phyloP scores from a whole-genome alignment of 2,888 invertebrate species.

The Drosophila flavopinicola region DNA sequence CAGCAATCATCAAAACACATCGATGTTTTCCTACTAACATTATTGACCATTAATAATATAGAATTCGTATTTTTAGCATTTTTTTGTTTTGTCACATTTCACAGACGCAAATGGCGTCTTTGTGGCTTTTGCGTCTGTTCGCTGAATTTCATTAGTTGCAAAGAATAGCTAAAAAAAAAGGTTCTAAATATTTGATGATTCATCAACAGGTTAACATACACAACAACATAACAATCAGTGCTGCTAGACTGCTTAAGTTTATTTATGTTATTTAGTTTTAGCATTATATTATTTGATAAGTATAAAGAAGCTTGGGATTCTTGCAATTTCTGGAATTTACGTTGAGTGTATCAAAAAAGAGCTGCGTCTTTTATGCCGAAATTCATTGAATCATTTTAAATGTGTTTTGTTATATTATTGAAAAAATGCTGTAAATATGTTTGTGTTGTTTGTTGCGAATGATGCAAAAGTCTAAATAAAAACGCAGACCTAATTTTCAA shows the following conservation, averaged over 20 bases:
- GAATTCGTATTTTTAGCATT: constrained; percentile 8
- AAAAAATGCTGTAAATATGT: constrained; percentile 48
- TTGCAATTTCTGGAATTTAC: constrained; percentile 30
- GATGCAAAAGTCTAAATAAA: constrained; percentile 77
- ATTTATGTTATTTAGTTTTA: constrained; percentile 27
- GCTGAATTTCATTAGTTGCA: constrained; percentile 28
- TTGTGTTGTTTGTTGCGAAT: constrained; percentile 39
- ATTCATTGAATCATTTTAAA: constrained; percentile 44
- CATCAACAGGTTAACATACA: constrained; percentile 62
- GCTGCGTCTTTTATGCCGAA: constrained; percentile 10
- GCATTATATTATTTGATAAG: constrained; percentile 22
- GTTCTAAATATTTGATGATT: constrained; percentile 54
- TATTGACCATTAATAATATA: constrained; percentile 28
- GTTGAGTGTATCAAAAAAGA: constrained; percentile 10
- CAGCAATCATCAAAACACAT: constrained; percentile 6
- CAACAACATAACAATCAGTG: constrained; percentile 36
- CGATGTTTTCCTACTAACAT: constrained; percentile 5
- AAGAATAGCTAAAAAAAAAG: constrained; percentile 26
- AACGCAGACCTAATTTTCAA: constrained; percentile 74
- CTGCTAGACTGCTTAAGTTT: constrained; percentile 13
- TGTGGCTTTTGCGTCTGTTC: constrained; percentile 23
- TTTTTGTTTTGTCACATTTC: constrained; percentile 22
- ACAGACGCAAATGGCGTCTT: constrained; percentile 31
- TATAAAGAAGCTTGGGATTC: background rate
- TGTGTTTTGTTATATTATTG: background rate